phyloP scores from a whole-genome alignment of 2,888 invertebrate genomes.

The Epistrophella euchroma region DNA sequence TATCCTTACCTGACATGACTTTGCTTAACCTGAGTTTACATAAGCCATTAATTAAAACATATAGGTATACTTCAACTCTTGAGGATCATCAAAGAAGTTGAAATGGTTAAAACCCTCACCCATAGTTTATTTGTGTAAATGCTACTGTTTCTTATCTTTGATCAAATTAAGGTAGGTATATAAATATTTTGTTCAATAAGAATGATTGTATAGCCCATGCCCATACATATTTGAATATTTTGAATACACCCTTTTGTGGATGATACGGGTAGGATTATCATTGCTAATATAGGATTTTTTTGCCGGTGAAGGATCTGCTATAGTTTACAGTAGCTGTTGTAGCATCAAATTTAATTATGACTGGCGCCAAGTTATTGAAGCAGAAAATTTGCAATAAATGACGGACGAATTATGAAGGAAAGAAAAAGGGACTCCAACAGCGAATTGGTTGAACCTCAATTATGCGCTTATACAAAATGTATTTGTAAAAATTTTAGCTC shows the following conservation, averaged over 20 bases:
- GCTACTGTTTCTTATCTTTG: slow-evolving; percentile 17
- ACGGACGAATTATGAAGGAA: slow-evolving; percentile 28
- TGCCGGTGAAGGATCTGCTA: slow-evolving; percentile 12
- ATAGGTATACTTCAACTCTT: slow-evolving; percentile 29
- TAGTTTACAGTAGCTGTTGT: background rate
- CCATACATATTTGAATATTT: background rate
- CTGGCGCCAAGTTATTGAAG: slow-evolving; percentile 58
- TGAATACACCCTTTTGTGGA: slow-evolving; percentile 46
- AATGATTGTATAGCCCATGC: too few relatives aligned
- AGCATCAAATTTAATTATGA: slow-evolving; percentile 41
- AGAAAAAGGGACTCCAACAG: background rate
- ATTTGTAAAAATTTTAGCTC: slow-evolving; percentile 9
- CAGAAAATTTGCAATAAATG: slow-evolving; percentile 41
- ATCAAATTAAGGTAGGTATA: background rate
- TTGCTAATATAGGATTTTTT: slow-evolving; percentile 31
- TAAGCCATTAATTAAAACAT: slow-evolving; percentile 53
- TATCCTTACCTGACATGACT: slow-evolving; percentile 40
- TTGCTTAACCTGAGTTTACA: slow-evolving; percentile 14
- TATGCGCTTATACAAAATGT: slow-evolving; percentile 53
- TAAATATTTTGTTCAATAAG: background rate
- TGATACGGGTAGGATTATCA: slow-evolving; percentile 61
- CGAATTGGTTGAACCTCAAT: slow-evolving; percentile 53
- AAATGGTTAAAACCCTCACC: background rate
- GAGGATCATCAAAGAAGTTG: slow-evolving; percentile 50
- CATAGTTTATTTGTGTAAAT: background rate